Base-by-base conservation (phyloP, 2,888 invertebrate species). In the Liposcelis brunnea region DNA sequence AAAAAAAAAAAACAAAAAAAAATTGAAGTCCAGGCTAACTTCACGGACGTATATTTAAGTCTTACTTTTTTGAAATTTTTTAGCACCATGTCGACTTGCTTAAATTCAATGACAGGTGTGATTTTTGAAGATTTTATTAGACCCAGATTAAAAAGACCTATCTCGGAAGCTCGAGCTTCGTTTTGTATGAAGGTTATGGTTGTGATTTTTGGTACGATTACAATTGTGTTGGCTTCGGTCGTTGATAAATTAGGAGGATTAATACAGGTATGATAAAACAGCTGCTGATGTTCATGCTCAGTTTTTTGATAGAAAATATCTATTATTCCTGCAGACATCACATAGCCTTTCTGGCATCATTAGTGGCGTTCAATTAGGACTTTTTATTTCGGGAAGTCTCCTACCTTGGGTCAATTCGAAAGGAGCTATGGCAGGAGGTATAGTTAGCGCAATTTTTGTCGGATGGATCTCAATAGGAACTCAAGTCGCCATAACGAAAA, bases 61-160 rank as follows among this genome's bases (percentile, higher is more conserved):
- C 49, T 53, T 63, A 50, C 18, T 45, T 43, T 12, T 58, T n/a
- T n/a, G n/a, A n/a, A n/a, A n/a, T n/a, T n/a, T n/a, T n/a, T n/a
- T 58, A 83, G 83, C 59, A 80, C 83, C 0, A 69, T 84, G 58
- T 84, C 84, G 0, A 84, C 84, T 10, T 82, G 81, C 1, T 63
- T 84, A 0, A 85, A 84, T 56, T 82, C 83, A 0, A 75, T 84
- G 75, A 74, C 84, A 2, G 83, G 82, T 6, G 81, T 84, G 0
- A 77, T 83, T 34, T 70, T 80, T 31, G 81, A 83, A 64, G 84
- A 85, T 58, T 71, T 84, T 55, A 73, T 80, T 55, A 79, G 78
- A 52, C 80, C 82, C 0, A 68, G 74, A 51, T 63, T 74, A 43
- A 73, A 68, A 49, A 70, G 68, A 52, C 75, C 76, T 0, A 66